A percentile compares a stretch with the other conserved stretches of the same genome.
phyloP scores from a whole-genome alignment of 2,797 vertebrate genomes.

The Emys orbicularis region DNA sequence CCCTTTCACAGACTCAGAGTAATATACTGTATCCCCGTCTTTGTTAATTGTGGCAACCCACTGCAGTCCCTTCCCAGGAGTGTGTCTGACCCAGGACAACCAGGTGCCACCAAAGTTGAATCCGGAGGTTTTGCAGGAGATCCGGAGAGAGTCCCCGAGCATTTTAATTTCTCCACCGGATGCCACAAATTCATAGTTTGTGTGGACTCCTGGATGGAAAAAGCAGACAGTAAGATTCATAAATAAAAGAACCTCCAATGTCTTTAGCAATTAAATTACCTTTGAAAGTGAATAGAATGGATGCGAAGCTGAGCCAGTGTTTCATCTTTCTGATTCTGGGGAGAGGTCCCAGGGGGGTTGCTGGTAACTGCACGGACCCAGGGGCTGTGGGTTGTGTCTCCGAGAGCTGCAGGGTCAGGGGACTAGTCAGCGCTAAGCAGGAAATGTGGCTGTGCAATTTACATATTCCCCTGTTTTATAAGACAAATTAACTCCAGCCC shows the following conservation, averaged over 20 bases:
- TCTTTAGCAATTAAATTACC: background rate
- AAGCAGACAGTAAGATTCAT: background rate
- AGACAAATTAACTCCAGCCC: background rate
- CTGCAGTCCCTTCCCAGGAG: background rate
- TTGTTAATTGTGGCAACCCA: background rate
- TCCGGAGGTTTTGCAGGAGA: background rate
- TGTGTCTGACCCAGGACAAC: background rate
- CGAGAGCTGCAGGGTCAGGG: background rate
- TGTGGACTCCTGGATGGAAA: background rate
- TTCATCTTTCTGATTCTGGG: background rate
- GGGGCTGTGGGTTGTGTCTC: background rate
- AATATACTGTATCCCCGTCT: background rate
- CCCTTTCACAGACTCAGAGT: background rate
- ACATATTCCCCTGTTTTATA: no score
- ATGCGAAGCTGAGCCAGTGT: background rate
- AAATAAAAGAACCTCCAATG: fast-evolving
- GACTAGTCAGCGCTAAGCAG: background rate
- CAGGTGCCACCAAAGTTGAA: background rate
- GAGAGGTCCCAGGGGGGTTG: background rate
- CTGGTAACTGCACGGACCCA: background rate
- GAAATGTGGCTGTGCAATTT: background rate
- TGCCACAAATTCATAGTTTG: background rate
- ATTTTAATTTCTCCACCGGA: background rate
- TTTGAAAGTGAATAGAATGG: background rate
- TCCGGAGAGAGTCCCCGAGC: background rate